These are phyloP conservation scores for Phthorimaea operculella DNA, from an alignment of 1,140 invertebrate genomes.

Conservation along the genomic window DNA sequence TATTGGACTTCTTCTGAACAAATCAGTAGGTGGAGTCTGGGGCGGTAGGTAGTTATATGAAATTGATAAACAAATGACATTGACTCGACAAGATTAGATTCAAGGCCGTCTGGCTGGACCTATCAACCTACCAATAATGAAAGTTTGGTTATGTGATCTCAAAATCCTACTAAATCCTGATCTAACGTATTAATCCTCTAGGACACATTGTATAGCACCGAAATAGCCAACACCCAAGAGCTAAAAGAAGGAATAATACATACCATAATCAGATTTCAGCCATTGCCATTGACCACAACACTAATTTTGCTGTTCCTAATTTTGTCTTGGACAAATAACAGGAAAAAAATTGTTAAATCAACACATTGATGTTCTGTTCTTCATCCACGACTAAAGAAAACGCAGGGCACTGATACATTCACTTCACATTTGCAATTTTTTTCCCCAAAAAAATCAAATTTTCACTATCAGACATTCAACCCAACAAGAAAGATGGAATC, in stretches of 20 bases:
- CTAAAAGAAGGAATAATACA: constrained; percentile 15
- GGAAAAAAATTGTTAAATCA: background rate
- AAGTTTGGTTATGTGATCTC: constrained; percentile 54
- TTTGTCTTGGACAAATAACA: constrained; percentile 10
- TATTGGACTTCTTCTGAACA: no score
- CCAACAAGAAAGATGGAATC: constrained; percentile 25
- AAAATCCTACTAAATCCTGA: no score
- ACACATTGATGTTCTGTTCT: background rate
- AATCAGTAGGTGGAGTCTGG: no score
- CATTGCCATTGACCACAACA: constrained; percentile 37
- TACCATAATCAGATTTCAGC: constrained; percentile 38
- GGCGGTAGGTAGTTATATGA: background rate
- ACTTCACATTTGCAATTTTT: constrained; percentile 13
- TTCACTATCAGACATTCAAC: constrained; percentile 29
- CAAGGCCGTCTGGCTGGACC: constrained; percentile 52
- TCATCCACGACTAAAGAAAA: background rate
- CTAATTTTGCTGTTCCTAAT: constrained; percentile 27
- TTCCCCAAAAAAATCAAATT: background rate
- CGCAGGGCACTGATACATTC: constrained; percentile 13
- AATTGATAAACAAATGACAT: constrained; percentile 56
- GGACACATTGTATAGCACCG: background rate
- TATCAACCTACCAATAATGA: constrained; percentile 30
- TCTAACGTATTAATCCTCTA: background rate
- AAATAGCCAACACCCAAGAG: background rate
- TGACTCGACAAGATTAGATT: constrained; percentile 64